These are phyloP conservation scores for Falco cherrug DNA, from an alignment of 2,797 vertebrate genomes.

Conservation along the genomic window DNA sequence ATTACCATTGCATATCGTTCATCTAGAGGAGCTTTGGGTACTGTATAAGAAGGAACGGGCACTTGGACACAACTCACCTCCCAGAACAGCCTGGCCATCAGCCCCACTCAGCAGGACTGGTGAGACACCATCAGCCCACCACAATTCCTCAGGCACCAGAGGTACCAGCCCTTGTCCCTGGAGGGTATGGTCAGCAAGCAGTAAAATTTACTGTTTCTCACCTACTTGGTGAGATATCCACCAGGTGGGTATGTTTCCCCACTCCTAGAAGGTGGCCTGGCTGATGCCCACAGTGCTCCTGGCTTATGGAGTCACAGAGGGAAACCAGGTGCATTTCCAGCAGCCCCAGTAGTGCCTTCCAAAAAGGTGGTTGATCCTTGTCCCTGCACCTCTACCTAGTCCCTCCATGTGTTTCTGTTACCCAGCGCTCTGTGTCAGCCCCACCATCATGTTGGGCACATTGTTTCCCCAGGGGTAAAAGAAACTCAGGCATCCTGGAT, in stretches of 20 bases:
- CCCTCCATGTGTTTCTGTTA: background rate
- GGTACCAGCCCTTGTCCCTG: background rate
- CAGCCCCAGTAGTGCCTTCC: background rate
- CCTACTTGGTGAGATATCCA: background rate
- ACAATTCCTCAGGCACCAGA: background rate
- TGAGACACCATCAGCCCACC: no score
- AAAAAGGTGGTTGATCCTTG: background rate
- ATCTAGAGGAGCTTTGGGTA: background rate
- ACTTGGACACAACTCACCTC: background rate
- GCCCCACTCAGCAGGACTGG: no score
- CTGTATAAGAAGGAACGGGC: fast-evolving
- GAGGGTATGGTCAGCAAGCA: background rate
- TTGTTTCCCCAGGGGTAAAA: background rate
- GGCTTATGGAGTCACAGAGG: fast-evolving
- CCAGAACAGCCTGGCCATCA: background rate
- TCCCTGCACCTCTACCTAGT: background rate
- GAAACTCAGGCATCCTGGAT: no score
- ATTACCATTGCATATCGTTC: background rate
- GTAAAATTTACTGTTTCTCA: background rate
- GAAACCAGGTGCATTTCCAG: background rate
- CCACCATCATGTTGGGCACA: background rate
- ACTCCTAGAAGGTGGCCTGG: background rate
- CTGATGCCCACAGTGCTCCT: background rate
- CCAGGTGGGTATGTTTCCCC: background rate
- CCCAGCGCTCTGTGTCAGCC: background rate